Evolutionary conservation across 2,888 invertebrate species (phyloP), one percentile per base, ranked within the genome.

Genomic region (Brenthis hecate): DNA sequence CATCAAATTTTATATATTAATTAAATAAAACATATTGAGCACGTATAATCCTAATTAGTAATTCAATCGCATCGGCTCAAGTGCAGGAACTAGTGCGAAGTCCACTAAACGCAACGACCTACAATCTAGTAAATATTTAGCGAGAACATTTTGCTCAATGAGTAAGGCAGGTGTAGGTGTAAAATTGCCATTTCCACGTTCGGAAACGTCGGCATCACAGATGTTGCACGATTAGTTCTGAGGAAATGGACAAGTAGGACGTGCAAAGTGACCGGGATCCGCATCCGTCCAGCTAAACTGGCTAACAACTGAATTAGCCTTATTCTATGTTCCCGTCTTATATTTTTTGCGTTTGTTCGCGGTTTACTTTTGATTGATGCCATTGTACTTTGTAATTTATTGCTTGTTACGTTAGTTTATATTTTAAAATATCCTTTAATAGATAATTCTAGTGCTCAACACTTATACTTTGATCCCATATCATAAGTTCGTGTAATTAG

Each of bases 221-320:
- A 75, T 74, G 69, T 68, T 68, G 71, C 72, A 69, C 71, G 73
- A 75, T 75, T 72, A 73, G 74, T 69, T 68, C 71, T 72, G 70
- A 75, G 78, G 77, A 77, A 74, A 73, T 73, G 65, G 71, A 64
- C 67, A 73, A 77, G 73, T 76, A 76, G 78, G 76, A 76, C 75
- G 73, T 72, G 71, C 74, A 76, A 78, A 79, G 80, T 80, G 76
- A 75, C 73, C 76, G 73, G 77, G 78, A 81, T 80, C 74, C 72
- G 73, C 78, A 76, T 83, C 84, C 82, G 82, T 72, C 72, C 72
- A 67, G 70, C 70, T 73, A 72, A 71, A 73, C 73, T 65, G 69
- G 55, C 65, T 73, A 70, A 72, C 70, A 70, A 65, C 66, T 65
- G 72, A 72, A 71, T 72, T 73, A 73, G 72, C 72, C 72, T 72